Evolutionary conservation across 2,797 vertebrate genomes (phyloP), one percentile per base, ranked within the genome.

Genomic region (Sebastolobus altivelis): DNA sequence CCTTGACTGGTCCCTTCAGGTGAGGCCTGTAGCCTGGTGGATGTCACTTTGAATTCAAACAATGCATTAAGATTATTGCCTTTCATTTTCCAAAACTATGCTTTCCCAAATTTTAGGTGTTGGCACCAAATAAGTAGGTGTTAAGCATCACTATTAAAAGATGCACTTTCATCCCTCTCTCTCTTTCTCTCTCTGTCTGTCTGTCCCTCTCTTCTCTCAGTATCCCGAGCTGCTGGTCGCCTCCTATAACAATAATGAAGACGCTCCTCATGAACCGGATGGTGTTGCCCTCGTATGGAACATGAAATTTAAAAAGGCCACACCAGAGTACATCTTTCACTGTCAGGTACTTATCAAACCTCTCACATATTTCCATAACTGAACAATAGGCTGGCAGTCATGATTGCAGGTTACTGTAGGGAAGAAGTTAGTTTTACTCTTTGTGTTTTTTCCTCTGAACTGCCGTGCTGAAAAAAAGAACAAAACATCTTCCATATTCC

Each of bases 251-350:
- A 99, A 98, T 86, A 99, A 99, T 8, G 98, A 99, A 91, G 98
- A 99, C 27, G 97, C 98, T 37, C 98, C 98, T 22, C 97, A 99
- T 81, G 98, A 99, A 83, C 98, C 98, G 3, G 98, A 99, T 70
- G 98, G 98, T 0, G 97, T 99, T 29, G 97, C 97, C 56, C 95
- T 99, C 81, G 97, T 99, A 56, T 99, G 98, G 98, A 99, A 99
- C 93, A 99, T 98, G 94, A 99, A 99, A 91, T 99, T 99, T 85
- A 99, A 99, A 95, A 99, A 99, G 95, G 94, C 96, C 81, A 99
- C 98, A 7, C 98, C 98, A 6, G 98, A 99, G 80, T 99, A 99
- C 86, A 95, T 99, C 93, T 99, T 98, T 91, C 98, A 99, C 90
- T 99, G 98, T 92, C 98, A 99, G 98, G 98, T 99, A 96, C 29